phyloP scores from a whole-genome alignment of 2,888 invertebrate species.

The Drosophila flavopinicola region DNA sequence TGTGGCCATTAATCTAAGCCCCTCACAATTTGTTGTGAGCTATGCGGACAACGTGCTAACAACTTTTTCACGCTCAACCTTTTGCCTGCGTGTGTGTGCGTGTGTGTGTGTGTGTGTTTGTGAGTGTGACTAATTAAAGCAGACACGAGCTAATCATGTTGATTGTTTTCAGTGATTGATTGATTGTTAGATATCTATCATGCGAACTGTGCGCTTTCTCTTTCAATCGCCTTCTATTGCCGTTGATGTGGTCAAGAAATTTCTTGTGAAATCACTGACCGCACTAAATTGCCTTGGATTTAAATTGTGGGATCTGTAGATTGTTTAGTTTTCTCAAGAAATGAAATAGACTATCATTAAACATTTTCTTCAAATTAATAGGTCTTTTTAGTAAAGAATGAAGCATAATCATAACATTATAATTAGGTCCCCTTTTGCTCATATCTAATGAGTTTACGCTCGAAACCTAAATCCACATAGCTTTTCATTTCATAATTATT shows the following conservation, averaged over 20 bases:
- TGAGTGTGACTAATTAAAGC: constrained; percentile 73
- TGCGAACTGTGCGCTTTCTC: neutral
- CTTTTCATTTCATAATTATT: too few species aligned
- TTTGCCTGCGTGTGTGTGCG: neutral
- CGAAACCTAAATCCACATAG: too few species aligned
- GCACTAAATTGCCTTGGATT: neutral
- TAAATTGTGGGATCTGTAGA: neutral
- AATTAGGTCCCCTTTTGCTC: too few species aligned
- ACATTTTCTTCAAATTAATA: too few species aligned
- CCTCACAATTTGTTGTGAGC: constrained; percentile 46
- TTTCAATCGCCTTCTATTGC: constrained; percentile 13
- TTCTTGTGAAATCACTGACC: neutral
- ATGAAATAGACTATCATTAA: too few species aligned
- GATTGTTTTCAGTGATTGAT: constrained; percentile 77
- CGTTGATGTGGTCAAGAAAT: constrained; percentile 2
- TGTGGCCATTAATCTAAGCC: constrained; percentile 60
- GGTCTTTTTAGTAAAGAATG: too few species aligned
- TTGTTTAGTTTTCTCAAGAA: neutral
- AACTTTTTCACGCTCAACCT: constrained; percentile 55
- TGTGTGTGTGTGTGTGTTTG: constrained; percentile 5
- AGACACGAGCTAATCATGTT: constrained; percentile 79
- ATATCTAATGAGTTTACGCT: too few species aligned
- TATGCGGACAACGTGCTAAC: constrained; percentile 55
- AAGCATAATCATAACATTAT: too few species aligned
- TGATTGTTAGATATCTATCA: constrained; percentile 60